Evolutionary conservation across 2,888 invertebrate species (phyloP), one percentile per base, ranked within the genome.

Genomic region (Ceratothoa steindachneri): DNA sequence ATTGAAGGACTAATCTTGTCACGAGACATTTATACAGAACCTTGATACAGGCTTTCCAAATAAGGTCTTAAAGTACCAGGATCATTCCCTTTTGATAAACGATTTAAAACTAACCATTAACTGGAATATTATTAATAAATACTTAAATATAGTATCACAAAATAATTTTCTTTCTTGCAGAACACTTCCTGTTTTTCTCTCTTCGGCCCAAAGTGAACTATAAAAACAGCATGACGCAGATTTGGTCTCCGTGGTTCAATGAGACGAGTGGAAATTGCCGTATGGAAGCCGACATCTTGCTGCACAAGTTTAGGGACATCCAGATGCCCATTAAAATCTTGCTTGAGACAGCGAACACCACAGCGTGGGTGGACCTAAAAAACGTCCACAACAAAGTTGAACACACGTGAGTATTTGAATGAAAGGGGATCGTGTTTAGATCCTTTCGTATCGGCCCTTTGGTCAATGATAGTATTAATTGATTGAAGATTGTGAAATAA

Each of bases 231-330:
- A 64, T 71, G 71, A 31, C 64, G 0, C 69, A 73, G n/a, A 53
- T 73, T 15, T 30, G 30, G 51, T 73, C 73, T 3, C 73, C 73
- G 30, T 69, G 69, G 60, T 73, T 64, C 65, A 12, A 27, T 22
- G 73, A 73, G 30, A 41, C 67, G 27, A 69, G 65, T 19, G 73
- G 60, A 27, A 69, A 73, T 30, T 73, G 73, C 22, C 69, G 52
- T n/a, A 53, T 73, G 9, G 41, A 64, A 15, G 29, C 69, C 24
- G 41, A 69, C n/a, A 12, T 73, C 2, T 41, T 28, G 29, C 22
- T 64, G n/a, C 5, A 41, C 15, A 65, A 65, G 22, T 66, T 71
- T 27, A 31, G 31, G 27, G 71, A 71, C 28, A 31, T 41, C 28
- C 9, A 31, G 19, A 66, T 28, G 28, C 71, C 66, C 5, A 30